Conservation (phyloP, 1,140 invertebrate genomes). For the Mamestra configurata region DNA sequence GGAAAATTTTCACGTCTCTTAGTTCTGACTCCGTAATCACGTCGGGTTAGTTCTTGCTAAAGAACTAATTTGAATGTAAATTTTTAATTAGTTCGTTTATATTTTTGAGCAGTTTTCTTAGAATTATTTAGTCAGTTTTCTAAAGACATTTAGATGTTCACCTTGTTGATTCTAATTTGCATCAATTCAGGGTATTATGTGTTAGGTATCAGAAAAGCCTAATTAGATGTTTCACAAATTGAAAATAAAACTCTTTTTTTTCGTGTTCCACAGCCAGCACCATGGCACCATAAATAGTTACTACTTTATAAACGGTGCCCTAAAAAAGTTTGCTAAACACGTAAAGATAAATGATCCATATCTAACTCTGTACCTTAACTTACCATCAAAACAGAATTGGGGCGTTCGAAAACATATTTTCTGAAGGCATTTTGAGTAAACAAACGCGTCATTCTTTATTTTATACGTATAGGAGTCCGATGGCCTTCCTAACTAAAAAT, state of each 20-base stretch:
- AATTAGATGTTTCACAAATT: neutral
- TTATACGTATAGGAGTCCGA: too few relatives aligned
- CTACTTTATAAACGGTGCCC: neutral
- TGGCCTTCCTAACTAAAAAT: too few relatives aligned
- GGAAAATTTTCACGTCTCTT: neutral
- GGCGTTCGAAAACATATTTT: neutral
- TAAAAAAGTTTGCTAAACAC: constrained; percentile 5
- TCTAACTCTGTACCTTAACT: neutral
- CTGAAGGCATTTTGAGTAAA: neutral
- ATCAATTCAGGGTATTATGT: too few relatives aligned
- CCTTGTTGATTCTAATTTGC: too few relatives aligned
- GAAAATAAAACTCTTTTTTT: neutral
- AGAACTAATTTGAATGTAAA: neutral
- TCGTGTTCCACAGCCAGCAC: neutral
- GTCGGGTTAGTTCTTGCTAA: neutral
- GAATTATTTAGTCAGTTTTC: neutral
- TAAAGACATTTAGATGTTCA: too few relatives aligned
- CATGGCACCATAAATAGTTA: neutral
- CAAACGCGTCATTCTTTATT: too few relatives aligned
- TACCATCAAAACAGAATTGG: neutral
- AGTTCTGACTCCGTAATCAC: neutral
- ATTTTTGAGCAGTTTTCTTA: neutral
- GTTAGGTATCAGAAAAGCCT: too few relatives aligned
- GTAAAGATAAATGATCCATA: constrained; percentile 2
- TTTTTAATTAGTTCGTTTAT: neutral